Evolutionary conservation across 2,113 vertebrate species (phyloP).

Genomic region (Anthoscopus minutus): DNA sequence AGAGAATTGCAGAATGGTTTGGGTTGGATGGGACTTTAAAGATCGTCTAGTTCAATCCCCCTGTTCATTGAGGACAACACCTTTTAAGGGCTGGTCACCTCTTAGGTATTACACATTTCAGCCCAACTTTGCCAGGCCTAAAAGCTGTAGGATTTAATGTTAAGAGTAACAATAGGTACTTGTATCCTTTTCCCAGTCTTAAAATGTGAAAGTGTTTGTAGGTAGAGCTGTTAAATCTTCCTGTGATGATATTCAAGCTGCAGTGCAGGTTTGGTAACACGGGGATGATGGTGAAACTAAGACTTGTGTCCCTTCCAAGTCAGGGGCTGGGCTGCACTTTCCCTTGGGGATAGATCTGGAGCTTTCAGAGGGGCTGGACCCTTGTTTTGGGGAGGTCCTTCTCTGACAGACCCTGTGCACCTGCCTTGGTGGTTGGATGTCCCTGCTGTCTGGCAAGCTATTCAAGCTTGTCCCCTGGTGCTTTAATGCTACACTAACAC

Average conservation of each 20-base stretch:
- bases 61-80: not conserved
- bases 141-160: not conserved
- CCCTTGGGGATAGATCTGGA: not conserved
- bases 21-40: not conserved
- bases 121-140: not conserved
- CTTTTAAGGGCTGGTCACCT: not conserved
- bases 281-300: not conserved
- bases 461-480: not conserved
- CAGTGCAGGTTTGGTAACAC: not conserved
- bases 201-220: not conserved
- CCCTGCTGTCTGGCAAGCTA: not conserved
- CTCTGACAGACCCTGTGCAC: not conserved
- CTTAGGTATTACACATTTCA: not conserved
- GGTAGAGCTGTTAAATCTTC: not conserved
- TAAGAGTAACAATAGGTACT: not conserved
- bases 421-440: not conserved
- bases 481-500: not conserved
- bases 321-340: not conserved
- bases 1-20: not conserved
- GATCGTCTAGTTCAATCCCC: not conserved
- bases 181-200: fast-evolving
- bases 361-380: not conserved
- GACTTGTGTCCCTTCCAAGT: not conserved
- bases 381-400: not conserved
- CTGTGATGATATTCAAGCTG: not conserved